Evolutionary conservation across 1,140 invertebrate species (phyloP).

Genomic region (Trachelipus rathkii): DNA sequence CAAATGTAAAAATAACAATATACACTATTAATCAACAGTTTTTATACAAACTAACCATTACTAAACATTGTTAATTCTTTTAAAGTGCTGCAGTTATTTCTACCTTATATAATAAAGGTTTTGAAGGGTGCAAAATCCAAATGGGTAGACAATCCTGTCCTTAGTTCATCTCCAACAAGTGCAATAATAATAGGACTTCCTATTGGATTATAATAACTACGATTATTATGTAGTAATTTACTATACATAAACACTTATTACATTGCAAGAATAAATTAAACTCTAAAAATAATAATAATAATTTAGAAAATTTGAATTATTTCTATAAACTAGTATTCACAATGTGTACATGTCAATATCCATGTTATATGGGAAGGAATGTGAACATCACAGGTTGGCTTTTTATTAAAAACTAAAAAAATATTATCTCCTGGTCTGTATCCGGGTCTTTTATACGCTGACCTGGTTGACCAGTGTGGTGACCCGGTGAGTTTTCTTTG

Average conservation of each 20-base stretch:
- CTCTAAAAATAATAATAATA: background rate
- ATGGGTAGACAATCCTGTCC: background rate
- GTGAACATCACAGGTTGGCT: background rate
- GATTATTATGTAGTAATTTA: background rate
- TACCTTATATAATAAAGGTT: background rate
- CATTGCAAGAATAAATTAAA: background rate
- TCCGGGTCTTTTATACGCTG: constrained; percentile 45
- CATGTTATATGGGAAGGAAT: background rate
- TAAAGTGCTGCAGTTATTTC: background rate
- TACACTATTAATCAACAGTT: background rate
- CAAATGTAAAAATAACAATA: constrained; percentile 4
- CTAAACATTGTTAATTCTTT: background rate
- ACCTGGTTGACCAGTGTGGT: constrained; percentile 33
- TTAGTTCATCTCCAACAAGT: background rate
- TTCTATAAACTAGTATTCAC: background rate
- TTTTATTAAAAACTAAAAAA: constrained; percentile 33
- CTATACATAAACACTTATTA: background rate
- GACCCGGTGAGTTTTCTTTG: constrained; percentile 7
- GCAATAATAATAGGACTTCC: background rate
- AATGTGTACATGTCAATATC: no score
- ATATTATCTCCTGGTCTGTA: constrained; percentile 46
- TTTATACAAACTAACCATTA: background rate
- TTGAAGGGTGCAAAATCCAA: background rate
- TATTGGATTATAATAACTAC: background rate
- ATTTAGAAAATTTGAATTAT: background rate